Evolutionary conservation across 2,888 invertebrate species (phyloP).

Genomic region (Matsumyia berberina): DNA sequence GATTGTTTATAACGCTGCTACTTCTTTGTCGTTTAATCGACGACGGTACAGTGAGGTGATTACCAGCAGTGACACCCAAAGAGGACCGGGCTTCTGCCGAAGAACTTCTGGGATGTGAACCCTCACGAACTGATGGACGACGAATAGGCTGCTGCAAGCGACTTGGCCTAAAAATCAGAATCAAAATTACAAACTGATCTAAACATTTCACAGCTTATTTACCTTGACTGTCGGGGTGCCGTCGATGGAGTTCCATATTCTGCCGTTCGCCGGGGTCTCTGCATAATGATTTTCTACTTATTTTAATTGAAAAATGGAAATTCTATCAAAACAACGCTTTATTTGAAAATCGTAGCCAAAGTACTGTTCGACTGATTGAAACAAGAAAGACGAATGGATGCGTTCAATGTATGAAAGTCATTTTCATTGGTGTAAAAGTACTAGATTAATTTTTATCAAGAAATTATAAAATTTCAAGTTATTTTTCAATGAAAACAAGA

Average conservation of each 20-base stretch:
- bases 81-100: constrained; percentile 44
- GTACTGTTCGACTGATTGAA: not conserved
- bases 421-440: not conserved
- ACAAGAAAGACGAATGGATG: not conserved
- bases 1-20: constrained; percentile 76
- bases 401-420: not conserved
- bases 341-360: too few relatives aligned
- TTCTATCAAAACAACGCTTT: too few relatives aligned
- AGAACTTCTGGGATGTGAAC: constrained; percentile 32
- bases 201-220: constrained; percentile 11
- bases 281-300: constrained; percentile 76
- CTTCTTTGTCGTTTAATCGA: constrained; percentile 65
- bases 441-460: not conserved
- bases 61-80: not conserved
- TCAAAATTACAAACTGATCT: not conserved
- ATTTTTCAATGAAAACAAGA: too few relatives aligned
- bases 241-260: constrained; percentile 79
- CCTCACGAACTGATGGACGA: constrained; percentile 76
- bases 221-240: constrained; percentile 79
- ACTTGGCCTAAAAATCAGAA: constrained; percentile 76
- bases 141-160: constrained; percentile 78
- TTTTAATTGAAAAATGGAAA: not conserved
- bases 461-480: too few relatives aligned
- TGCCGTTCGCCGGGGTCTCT: constrained; percentile 81
- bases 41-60: constrained; percentile 23